Base-by-base conservation (phyloP, 2,888 invertebrate genomes). In the Schizotus pectinicornis region DNA sequence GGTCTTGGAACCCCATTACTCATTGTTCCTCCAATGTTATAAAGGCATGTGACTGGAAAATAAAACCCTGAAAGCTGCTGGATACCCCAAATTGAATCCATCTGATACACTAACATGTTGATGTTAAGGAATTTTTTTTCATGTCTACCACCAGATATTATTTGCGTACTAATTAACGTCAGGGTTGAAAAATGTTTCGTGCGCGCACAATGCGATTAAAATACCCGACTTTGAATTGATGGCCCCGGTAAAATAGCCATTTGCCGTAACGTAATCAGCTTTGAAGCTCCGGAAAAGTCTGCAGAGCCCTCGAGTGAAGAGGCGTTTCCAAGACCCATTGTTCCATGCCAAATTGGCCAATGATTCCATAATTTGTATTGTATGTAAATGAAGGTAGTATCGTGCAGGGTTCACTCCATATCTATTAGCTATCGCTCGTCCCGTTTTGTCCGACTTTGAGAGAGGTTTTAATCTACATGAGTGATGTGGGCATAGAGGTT, bases 361-460 rank as follows among this genome's bases (percentile, higher is more conserved):
- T 61, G 59, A 62, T 62, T 58, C 54, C 59, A 64, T 64, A 64
- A 62, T 61, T 61, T 56, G 61, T 53, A 63, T 64, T 64, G 59
- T 63, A 63, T 63, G 61, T 53, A 64, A 62, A 64, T 64, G 56
- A 49, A 42, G 46, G 36, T 42, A 35, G 54, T 56, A 54, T 61
- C 52, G 35, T 14, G 39, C 41, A 47, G 49, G 41, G 56, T 53
- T 36, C 43, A 43, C 52, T 59, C 42, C 57, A 55, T 54, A 50
- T 63, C 61, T 62, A 60, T 64, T 64, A 60, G 59, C 13, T 34
- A 38, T 39, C 46, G 43, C 34, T 41, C 13, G 41, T 42, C 12
- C 42, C 30, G 41, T 45, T 49, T 30, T 9, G 36, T 12, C 41
- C 51, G 36, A 53, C 36, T 53, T 53, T 48, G 43, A 47, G 48